Percentiles rank a stretch among this genome's conserved stretches.
Evolutionary conservation across 2,113 vertebrate genomes (phyloP).

Genomic region (Osmerus eperlanus): DNA sequence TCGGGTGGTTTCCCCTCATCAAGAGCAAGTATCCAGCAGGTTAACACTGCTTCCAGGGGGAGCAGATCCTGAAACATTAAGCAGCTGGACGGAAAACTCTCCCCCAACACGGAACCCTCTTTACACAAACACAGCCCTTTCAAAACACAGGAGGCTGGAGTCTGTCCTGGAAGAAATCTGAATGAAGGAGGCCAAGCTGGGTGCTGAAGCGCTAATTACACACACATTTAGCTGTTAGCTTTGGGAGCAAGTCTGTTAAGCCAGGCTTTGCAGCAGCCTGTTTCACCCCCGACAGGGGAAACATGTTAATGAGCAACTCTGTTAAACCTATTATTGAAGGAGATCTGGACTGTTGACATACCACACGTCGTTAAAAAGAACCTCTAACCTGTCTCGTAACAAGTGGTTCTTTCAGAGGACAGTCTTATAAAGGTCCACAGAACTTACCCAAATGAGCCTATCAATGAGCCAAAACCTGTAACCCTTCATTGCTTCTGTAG

Average conservation of each 20-base stretch:
- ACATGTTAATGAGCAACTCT: not conserved
- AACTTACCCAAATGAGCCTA: too few species aligned
- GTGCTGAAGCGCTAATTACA: constrained; percentile 24
- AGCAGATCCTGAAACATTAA: constrained; percentile 42
- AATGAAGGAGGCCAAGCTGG: constrained; percentile 14
- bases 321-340: not conserved
- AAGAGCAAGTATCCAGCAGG: too few species aligned
- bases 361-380: not conserved
- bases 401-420: too few species aligned
- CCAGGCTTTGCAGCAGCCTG: not conserved
- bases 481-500: too few species aligned
- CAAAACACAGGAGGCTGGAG: constrained; percentile 28
- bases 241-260: constrained; percentile 2
- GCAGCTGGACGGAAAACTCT: constrained; percentile 38
- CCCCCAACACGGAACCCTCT: not conserved
- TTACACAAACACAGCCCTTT: not conserved
- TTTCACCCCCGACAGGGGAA: not conserved
- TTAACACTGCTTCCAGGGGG: constrained; percentile 4
- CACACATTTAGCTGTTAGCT: constrained; percentile 23
- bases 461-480: too few species aligned
- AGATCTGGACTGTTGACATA: not conserved
- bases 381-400: not conserved
- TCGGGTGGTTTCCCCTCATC: too few species aligned
- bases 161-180: constrained; percentile 16
- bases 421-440: too few species aligned